Evolutionary conservation across 2,888 invertebrate species (phyloP), one percentile per base, ranked within the genome.

Genomic region (Heterodera filipjevi): DNA sequence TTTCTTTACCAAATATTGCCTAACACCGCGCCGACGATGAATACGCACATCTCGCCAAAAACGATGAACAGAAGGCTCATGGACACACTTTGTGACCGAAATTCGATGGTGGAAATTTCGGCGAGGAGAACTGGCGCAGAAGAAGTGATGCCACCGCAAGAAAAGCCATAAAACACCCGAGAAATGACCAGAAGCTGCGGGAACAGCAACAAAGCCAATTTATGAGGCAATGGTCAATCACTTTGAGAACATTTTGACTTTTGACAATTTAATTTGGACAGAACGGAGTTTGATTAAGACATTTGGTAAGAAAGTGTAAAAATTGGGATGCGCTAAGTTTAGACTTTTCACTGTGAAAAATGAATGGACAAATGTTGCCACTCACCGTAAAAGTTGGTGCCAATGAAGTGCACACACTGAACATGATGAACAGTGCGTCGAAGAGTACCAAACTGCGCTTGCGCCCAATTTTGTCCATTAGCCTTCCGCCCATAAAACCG

Each of bases 1-100:
- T 75, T 32, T 16, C 59, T 22, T 59, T 75, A 75, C 75, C 75
- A 75, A 66, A 75, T 68, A 22, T 75, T 75, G 30, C 75, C 75
- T 14, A 75, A n/a, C 44, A 75, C 68, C 46, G 75, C 75, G 33
- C 75, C 75, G 44, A 75, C 66, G 68, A 75, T 64, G 46, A 59
- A 75, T 27, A 75, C 75, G 46, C 66, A 64, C 44, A 75, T 27
- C 64, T 75, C 75, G 22, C 75, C 75, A n/a, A 75, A 75, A 33
- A 75, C 75, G 68, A 75, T 75, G 30, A 75, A 66, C 75, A 75
- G 19, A 22, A 75, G 59, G 10, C 44, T 30, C 64, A 75, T 32
- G 8, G 75, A 66, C 8, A 75, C 75, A 35, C 64, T 64, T 35
- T 75, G 53, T 3, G 75, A 49, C 3, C 75, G 64, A 22, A 46